These are phyloP conservation scores for Axea sp. DNA, from an alignment of 2,888 invertebrate genomes.

Conservation along the genomic window DNA sequence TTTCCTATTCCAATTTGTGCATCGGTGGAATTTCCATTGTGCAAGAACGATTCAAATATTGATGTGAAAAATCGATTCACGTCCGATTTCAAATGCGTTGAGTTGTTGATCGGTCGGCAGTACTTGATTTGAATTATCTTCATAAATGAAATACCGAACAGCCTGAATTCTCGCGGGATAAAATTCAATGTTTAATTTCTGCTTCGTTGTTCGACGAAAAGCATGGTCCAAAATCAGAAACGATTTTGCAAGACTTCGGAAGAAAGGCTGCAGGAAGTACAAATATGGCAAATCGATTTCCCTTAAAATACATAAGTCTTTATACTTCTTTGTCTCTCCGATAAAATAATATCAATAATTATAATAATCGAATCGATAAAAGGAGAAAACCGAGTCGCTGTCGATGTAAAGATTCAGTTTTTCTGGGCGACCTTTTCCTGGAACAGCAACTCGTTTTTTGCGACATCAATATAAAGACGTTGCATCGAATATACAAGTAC, in stretches of 20 bases:
- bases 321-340: conserved; percentile 61
- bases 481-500: conserved; percentile 32
- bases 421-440: no score
- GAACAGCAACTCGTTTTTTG: conserved; percentile 24
- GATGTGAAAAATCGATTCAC: background rate
- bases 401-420: conserved; percentile 11
- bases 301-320: conserved; percentile 60
- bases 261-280: conserved; percentile 39
- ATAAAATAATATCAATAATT: conserved; percentile 57
- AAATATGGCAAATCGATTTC: conserved; percentile 34
- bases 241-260: conserved; percentile 15
- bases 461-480: conserved; percentile 25
- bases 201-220: no score
- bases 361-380: conserved; percentile 25
- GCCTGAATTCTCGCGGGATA: no score
- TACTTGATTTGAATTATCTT: no score
- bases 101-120: no score
- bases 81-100: no score
- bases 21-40: conserved; percentile 22
- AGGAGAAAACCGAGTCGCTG: conserved; percentile 23
- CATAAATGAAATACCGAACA: no score
- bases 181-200: no score
- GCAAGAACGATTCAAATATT: background rate
- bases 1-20: conserved; percentile 29
- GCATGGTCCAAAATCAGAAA: no score